Evolutionary conservation across 64 coral and sea anemone genomes (phyloP), one percentile per base, ranked within the genome.

Genomic region (Acropora yongei): DNA sequence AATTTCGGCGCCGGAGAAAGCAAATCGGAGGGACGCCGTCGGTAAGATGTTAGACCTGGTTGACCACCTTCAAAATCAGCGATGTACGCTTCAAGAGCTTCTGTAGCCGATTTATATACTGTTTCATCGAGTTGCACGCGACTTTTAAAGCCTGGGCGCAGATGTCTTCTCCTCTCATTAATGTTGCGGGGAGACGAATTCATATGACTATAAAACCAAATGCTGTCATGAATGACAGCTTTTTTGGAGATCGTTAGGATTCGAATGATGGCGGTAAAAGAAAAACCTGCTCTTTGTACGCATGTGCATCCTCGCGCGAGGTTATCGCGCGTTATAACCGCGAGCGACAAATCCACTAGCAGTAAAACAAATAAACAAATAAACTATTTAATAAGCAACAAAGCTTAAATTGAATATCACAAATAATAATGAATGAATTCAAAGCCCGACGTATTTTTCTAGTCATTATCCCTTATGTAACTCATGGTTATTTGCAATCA

Each of bases 241-340:
- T 75, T 72, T 57, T 75, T 44, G 44, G 91, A 87, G 91, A 75
- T 89, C 88, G 91, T 87, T 93, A 74, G 69, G 80, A 94, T 97
- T 97, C 95, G 95, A 97, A 97, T 84, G 82, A 87, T 97, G 95
- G 95, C 95, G 95, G 95, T 84, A 97, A 97, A 97, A 97, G 92
- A 97, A 88, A 90, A 30, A 30, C 30, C 30, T 30, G 30, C 30
- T 77, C 83, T 58, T 77, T 81, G 14, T 88, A 83, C 95, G 95
- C 95, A 96, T 96, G 95, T 84, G 60, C 60, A 11, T 3, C 8
- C 60, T 2, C 60, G 60, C 10, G 60, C 60, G 60, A 63, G 6
- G 8, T 13, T 13, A 63, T 63, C 11, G 11, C 60, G 60, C 60
- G 13, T 12, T 8, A 11, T 5, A 5, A 55, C 51, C 10, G 5